A percentile compares a stretch with the other conserved stretches of the same genome.
These are phyloP conservation scores for Neogale vison DNA, from an alignment of 2,113 vertebrate species.

Conservation along the genomic window DNA sequence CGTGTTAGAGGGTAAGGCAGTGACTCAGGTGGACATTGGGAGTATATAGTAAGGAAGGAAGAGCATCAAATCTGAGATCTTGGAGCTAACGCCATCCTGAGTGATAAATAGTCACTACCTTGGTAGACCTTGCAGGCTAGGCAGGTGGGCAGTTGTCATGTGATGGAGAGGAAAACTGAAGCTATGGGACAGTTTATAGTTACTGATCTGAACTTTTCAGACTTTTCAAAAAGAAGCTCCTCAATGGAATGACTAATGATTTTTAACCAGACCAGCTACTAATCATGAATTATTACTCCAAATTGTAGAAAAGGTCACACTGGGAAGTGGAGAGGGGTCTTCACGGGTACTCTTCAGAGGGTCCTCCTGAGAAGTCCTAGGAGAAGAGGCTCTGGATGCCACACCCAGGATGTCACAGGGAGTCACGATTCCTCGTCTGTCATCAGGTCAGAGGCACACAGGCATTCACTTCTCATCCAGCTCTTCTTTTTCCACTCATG, in stretches of 20 bases:
- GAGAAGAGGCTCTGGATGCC: not conserved
- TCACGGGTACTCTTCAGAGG: not conserved
- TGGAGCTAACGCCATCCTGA: not conserved
- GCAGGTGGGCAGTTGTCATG: too few species aligned
- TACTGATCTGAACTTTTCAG: not conserved
- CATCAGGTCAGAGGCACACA: not conserved
- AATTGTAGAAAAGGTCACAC: not conserved
- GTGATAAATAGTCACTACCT: not conserved
- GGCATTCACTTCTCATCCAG: not conserved
- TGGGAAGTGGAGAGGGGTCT: not conserved
- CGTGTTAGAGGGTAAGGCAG: not conserved
- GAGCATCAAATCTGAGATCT: not conserved
- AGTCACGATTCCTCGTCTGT: not conserved
- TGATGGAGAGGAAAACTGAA: not conserved
- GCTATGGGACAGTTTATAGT: not conserved
- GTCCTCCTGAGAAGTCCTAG: not conserved
- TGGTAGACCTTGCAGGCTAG: not conserved
- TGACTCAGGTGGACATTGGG: not conserved
- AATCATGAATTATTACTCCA: not conserved
- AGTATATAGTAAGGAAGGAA: not conserved
- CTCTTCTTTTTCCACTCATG: not conserved
- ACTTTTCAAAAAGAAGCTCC: not conserved
- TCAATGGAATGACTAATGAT: not conserved
- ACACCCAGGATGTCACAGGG: too few species aligned
- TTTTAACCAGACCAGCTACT: not conserved